A percentile compares a stretch with the other conserved stretches of the same genome.
phyloP scores from a whole-genome alignment of 2,113 vertebrate genomes.

The Colistium nudipinnis region DNA sequence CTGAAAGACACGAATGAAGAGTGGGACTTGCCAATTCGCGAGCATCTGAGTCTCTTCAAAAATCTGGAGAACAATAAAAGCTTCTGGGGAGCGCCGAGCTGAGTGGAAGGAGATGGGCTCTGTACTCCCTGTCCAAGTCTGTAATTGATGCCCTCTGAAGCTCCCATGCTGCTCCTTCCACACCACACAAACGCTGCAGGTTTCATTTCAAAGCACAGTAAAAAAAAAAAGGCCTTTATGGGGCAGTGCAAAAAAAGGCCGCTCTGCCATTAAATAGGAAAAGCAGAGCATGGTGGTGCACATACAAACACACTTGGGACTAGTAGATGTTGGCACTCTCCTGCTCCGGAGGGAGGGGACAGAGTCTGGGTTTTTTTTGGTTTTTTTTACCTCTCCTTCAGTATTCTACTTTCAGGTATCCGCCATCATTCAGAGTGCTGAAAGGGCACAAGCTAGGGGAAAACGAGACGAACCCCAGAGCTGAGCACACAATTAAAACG shows the following conservation, averaged over 20 bases:
- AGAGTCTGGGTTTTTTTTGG: no score
- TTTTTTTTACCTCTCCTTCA: no score
- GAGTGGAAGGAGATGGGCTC: conserved; percentile 47
- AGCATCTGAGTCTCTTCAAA: conserved; percentile 70
- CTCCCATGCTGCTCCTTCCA: conserved; percentile 73
- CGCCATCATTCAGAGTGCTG: conserved; percentile 65
- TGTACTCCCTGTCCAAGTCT: conserved; percentile 63
- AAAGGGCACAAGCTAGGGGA: conserved; percentile 66
- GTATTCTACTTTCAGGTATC: conserved; percentile 54
- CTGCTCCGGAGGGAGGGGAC: conserved; percentile 3
- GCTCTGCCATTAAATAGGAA: conserved; percentile 70
- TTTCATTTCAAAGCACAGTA: conserved; percentile 81
- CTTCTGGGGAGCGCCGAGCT: conserved; percentile 61
- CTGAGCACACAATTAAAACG: conserved; percentile 81
- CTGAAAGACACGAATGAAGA: conserved; percentile 60
- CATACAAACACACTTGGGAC: conserved; percentile 63
- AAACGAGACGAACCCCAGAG: conserved; percentile 72
- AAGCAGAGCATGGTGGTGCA: conserved; percentile 53
- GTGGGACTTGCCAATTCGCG: conserved; percentile 59
- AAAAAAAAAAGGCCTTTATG: conserved; percentile 66
- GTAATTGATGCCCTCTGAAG: conserved; percentile 75
- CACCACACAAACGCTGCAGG: conserved; percentile 70
- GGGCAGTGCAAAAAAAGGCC: conserved; percentile 67
- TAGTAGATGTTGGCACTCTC: conserved; percentile 16
- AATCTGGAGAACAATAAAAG: conserved; percentile 74